Conservation (phyloP, 2,888 invertebrate genomes). For the Nomada goodeniana region DNA sequence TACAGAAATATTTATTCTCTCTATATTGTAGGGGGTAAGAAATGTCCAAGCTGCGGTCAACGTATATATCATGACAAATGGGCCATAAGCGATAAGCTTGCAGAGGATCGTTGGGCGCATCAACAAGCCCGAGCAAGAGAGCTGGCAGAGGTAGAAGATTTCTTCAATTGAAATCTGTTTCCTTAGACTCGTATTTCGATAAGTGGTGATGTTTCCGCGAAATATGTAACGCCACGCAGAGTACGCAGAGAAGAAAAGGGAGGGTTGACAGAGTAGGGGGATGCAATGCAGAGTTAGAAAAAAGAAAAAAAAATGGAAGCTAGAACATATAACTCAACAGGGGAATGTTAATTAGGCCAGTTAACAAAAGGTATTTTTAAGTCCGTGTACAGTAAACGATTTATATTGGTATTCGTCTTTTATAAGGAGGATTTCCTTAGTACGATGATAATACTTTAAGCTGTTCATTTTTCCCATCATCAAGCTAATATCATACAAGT, state of each 20-base stretch:
- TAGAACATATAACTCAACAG: slow-evolving; percentile 7
- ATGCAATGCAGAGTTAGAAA: slow-evolving; percentile 5
- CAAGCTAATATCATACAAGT: neutral
- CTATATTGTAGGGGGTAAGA: slow-evolving; percentile 87
- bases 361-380: slow-evolving; percentile 47
- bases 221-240: neutral
- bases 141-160: slow-evolving; percentile 91
- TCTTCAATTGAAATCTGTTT: slow-evolving; percentile 85
- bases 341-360: slow-evolving; percentile 31
- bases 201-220: neutral
- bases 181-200: neutral
- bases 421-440: slow-evolving; percentile 33
- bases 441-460: slow-evolving; percentile 43
- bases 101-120: slow-evolving; percentile 91
- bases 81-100: slow-evolving; percentile 88
- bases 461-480: slow-evolving; percentile 4
- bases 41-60: slow-evolving; percentile 88
- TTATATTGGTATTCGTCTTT: slow-evolving; percentile 36
- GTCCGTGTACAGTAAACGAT: slow-evolving; percentile 19
- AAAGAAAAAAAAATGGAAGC: neutral
- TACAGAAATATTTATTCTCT: neutral
- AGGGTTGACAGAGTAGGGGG: neutral
- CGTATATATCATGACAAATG: slow-evolving; percentile 91
- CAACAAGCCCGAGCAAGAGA: slow-evolving; percentile 91
- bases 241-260: neutral